Evolutionary conservation across 2,113 vertebrate species (phyloP), one percentile per base, ranked within the genome.

Genomic region (Ahaetulla prasina): DNA sequence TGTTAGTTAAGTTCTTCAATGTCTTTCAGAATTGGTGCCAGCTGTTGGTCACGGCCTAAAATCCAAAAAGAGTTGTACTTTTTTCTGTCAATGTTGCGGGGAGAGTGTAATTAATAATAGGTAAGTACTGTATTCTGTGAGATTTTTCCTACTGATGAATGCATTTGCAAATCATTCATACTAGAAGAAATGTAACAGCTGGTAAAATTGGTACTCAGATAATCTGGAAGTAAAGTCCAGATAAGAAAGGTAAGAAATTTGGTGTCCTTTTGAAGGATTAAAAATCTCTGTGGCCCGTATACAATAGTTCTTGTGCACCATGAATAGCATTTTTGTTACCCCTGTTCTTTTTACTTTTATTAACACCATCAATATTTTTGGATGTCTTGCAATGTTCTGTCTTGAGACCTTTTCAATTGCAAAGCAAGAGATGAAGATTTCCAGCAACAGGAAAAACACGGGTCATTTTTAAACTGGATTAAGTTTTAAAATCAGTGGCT

Each of bases 1-100:
- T 74, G 0, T 0, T 74, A 60, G 88, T 91, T 12, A 89, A 92
- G 1, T 96, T 90, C 63, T 96, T 95, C 80, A 43, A 89, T 92
- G 88, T 96, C 9, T 91, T 96, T 47, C 96, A 99, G 99, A 98
- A 93, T 60, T 89, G 43, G 47, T 89, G 94, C 95, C 95, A 93
- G 84, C 96, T 91, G 95, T 98, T 96, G 97, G 97, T 87, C 97
- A 98, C 94, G 97, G 90, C 53, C 95, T 98, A 88, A 97, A 96
- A 96, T 94, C 97, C 8, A 96, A 97, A 93, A 97, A 97, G 95
- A 97, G 93, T 92, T 98, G 97, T 39, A 91, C 96, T 86, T 98
- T 99, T 97, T 96, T 96, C 95, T 99, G 99, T 96, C 99, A 99
- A 23, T 96, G 97, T 95, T 99, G 99, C 90, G 98, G 98, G 92